These are phyloP conservation scores for Timema cristinae DNA, from an alignment of 2,888 invertebrate genomes.

Conservation along the genomic window DNA sequence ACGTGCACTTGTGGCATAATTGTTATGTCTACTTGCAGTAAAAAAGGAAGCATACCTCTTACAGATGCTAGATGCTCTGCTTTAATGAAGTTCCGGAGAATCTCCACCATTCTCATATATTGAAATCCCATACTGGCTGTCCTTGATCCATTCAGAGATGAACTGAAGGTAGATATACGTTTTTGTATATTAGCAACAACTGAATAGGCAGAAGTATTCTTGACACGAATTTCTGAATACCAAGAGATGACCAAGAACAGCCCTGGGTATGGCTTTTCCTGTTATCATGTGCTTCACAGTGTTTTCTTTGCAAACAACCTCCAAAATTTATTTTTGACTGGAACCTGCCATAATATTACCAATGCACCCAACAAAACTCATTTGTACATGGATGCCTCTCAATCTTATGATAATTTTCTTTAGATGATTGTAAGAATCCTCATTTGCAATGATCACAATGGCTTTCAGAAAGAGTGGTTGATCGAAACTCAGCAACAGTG, in stretches of 20 bases:
- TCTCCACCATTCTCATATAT: background rate
- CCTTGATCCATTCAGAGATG: background rate
- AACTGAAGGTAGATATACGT: too few species aligned
- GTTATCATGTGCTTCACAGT: background rate
- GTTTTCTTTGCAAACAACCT: background rate
- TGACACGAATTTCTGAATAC: background rate
- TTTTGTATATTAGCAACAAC: background rate
- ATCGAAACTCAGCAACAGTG: too few species aligned
- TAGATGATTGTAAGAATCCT: too few species aligned
- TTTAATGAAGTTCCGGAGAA: constrained; percentile 1
- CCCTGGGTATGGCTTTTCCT: background rate
- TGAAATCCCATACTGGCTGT: background rate
- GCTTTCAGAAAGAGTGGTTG: too few species aligned
- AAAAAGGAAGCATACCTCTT: constrained; percentile 4
- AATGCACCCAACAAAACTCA: constrained; percentile 2
- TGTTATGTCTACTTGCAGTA: constrained; percentile 6
- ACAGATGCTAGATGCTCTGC: background rate
- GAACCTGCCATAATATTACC: background rate
- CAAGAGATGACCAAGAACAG: background rate
- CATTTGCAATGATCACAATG: too few species aligned
- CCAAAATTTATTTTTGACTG: background rate
- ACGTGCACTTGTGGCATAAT: constrained; percentile 1
- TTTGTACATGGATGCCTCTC: background rate
- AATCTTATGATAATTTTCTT: background rate
- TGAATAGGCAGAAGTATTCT: background rate